Conservation (phyloP, 2,888 invertebrate species). For the Agonum fuliginosum region DNA sequence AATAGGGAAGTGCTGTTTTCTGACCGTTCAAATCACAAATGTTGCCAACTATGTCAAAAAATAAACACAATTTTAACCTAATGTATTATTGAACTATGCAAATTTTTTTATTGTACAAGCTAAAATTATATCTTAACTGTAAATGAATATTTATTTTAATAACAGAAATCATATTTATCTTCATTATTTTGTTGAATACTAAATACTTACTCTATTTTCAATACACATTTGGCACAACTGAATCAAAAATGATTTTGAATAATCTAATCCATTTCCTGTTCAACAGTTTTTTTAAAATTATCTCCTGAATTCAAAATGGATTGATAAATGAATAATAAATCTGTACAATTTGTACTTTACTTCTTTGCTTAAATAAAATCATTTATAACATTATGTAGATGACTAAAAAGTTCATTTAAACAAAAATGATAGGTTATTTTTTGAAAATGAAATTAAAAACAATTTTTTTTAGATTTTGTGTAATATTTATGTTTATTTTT, state of each 20-base stretch:
- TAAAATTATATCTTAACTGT: neutral
- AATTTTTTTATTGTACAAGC: neutral
- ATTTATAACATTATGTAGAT: conserved; percentile 12
- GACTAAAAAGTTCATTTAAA: neutral
- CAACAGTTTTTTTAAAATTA: neutral
- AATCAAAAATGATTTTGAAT: conserved; percentile 26
- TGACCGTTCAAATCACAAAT: conserved; percentile 30
- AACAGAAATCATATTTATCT: neutral
- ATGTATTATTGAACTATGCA: neutral
- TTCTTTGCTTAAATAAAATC: neutral
- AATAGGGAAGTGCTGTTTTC: conserved; percentile 55
- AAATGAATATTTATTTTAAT: too few species aligned
- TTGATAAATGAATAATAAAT: conserved; percentile 2
- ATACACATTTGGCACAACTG: neutral
- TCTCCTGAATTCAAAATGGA: neutral
- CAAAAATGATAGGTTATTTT: conserved; percentile 51
- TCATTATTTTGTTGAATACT: neutral
- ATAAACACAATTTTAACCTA: neutral
- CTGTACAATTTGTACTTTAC: neutral
- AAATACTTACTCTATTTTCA: neutral
- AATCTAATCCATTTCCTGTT: conserved; percentile 22
- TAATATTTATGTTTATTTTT: conserved; percentile 9
- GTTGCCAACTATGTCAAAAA: conserved; percentile 15
- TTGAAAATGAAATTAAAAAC: conserved; percentile 50
- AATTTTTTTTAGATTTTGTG: conserved; percentile 32